phyloP scores from a whole-genome alignment of 2,113 vertebrate genomes.

The Alaudala cheleensis region DNA sequence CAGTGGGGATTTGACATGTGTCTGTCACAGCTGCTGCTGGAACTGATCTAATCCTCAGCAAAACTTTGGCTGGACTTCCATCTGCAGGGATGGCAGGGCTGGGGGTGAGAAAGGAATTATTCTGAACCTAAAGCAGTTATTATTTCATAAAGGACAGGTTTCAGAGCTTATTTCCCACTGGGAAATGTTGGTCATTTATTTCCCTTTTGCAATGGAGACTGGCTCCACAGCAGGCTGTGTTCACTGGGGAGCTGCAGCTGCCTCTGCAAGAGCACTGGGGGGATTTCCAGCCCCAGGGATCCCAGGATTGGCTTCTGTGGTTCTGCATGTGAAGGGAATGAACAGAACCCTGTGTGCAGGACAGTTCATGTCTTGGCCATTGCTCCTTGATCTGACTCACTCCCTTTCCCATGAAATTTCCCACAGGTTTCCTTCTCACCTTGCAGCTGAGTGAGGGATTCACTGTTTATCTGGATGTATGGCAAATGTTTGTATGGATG shows the following conservation, averaged over 20 bases:
- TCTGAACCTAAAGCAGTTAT: neutral
- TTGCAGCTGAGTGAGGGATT: neutral
- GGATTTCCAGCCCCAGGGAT: accelerated
- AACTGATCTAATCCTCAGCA: neutral
- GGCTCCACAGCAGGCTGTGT: accelerated
- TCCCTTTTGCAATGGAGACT: neutral
- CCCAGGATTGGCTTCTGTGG: accelerated
- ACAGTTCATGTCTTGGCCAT: accelerated
- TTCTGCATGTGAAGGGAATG: neutral
- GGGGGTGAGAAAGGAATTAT: accelerated
- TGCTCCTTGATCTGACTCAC: neutral
- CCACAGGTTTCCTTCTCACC: neutral
- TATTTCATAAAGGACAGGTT: neutral
- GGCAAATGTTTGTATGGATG: neutral
- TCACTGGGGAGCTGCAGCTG: neutral
- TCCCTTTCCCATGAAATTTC: neutral
- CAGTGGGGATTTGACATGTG: constrained; percentile 34
- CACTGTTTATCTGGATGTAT: neutral
- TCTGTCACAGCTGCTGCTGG: constrained; percentile 13
- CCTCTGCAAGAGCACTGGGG: neutral
- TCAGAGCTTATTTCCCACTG: neutral
- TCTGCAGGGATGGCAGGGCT: neutral
- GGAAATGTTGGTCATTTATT: accelerated
- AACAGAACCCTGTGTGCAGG: accelerated
- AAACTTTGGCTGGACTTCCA: neutral